Conservation (phyloP, 2,888 invertebrate genomes). For the Ganaspis brasiliensis region DNA sequence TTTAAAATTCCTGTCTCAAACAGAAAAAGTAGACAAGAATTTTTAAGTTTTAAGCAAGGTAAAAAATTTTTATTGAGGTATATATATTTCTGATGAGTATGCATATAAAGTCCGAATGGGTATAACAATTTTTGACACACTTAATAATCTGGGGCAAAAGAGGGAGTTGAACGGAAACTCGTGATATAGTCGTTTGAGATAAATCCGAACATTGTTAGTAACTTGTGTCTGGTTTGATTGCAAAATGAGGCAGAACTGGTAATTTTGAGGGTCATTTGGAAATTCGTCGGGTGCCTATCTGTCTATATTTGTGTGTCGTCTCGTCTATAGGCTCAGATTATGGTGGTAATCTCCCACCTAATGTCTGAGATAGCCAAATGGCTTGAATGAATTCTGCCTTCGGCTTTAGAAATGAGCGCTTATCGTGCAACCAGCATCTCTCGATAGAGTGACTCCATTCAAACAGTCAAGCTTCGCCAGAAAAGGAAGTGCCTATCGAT, state of each 20-base stretch:
- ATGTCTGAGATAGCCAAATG: slow-evolving; percentile 71
- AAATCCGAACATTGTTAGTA: background rate
- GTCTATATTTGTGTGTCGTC: slow-evolving; percentile 16
- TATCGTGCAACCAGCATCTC: slow-evolving; percentile 65
- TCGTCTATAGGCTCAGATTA: slow-evolving; percentile 34
- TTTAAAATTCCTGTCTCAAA: too few relatives aligned
- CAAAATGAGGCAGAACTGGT: slow-evolving; percentile 4
- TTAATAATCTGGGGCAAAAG: too few relatives aligned
- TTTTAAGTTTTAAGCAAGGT: too few relatives aligned
- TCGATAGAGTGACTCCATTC: slow-evolving; percentile 58
- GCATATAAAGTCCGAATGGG: too few relatives aligned
- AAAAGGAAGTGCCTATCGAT: slow-evolving; percentile 64
- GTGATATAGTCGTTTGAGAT: background rate
- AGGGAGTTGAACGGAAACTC: background rate
- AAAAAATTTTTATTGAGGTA: too few relatives aligned
- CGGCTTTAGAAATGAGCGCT: slow-evolving; percentile 61
- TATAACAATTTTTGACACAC: too few relatives aligned
- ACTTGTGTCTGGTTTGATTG: background rate
- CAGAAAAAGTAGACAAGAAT: too few relatives aligned
- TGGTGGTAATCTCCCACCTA: slow-evolving; percentile 55
- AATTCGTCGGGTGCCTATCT: slow-evolving; percentile 13
- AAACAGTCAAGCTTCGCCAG: slow-evolving; percentile 57
- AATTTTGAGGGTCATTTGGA: slow-evolving; percentile 17
- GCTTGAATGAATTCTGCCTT: slow-evolving; percentile 67
- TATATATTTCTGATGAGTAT: too few relatives aligned